Evolutionary conservation across 2,888 invertebrate genomes (phyloP).

Genomic region (Phania funesta): DNA sequence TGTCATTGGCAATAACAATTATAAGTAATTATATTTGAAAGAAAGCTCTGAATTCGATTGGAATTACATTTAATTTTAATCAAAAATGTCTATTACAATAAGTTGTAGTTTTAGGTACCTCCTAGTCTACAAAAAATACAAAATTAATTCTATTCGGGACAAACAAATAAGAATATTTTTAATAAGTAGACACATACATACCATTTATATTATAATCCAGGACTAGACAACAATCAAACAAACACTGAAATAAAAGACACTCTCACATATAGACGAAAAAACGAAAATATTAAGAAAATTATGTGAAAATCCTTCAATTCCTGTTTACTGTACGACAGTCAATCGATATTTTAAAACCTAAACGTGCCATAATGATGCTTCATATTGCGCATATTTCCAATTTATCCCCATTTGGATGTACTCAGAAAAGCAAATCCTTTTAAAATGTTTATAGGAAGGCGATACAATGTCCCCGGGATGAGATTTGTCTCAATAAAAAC

Average conservation of each 20-base stretch:
- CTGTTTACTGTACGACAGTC: slow-evolving; percentile 60
- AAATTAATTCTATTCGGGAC: too few relatives aligned
- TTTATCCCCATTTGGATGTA: slow-evolving; percentile 51
- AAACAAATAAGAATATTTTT: background rate
- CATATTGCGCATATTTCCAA: slow-evolving; percentile 66
- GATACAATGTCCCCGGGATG: slow-evolving; percentile 52
- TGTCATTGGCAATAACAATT: too few relatives aligned
- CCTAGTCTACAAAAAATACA: too few relatives aligned
- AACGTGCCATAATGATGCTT: slow-evolving; percentile 65
- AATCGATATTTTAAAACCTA: slow-evolving; percentile 69
- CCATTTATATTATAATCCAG: slow-evolving; percentile 44
- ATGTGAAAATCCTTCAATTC: slow-evolving; percentile 60
- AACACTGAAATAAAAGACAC: slow-evolving; percentile 36
- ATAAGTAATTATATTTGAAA: too few relatives aligned
- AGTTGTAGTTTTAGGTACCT: too few relatives aligned
- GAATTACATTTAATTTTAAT: too few relatives aligned
- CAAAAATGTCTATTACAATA: too few relatives aligned
- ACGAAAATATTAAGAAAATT: slow-evolving; percentile 59
- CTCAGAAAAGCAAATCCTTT: slow-evolving; percentile 52
- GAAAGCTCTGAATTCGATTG: too few relatives aligned
- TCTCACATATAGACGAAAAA: slow-evolving; percentile 15
- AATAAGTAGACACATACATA: background rate
- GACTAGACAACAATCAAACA: slow-evolving; percentile 50
- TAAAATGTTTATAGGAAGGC: slow-evolving; percentile 57
- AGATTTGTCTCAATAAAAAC: slow-evolving; percentile 51